Percentiles rank a stretch among this genome's conserved stretches.
These are phyloP conservation scores for Halcyon malimbica DNA, from an alignment of 2,113 vertebrate species.

Conservation along the genomic window DNA sequence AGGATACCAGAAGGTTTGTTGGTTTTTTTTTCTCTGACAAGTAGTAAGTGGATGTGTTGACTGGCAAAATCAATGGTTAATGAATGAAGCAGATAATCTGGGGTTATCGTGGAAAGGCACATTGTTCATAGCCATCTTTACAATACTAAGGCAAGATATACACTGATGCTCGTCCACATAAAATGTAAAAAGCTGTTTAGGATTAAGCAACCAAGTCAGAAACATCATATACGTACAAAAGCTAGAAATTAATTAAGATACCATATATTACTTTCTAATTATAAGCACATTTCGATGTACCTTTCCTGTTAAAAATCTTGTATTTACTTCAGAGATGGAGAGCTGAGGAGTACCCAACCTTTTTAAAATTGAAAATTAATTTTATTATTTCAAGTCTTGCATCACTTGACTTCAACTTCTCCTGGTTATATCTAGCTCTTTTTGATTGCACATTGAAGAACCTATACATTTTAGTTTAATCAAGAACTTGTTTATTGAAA, in stretches of 20 bases:
- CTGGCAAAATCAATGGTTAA: background rate
- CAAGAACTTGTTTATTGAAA: constrained; percentile 7
- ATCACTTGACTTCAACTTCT: background rate
- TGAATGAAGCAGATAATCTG: background rate
- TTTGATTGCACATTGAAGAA: background rate
- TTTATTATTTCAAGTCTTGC: background rate
- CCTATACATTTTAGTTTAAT: background rate
- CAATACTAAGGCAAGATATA: background rate
- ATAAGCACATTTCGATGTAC: background rate
- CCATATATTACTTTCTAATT: background rate
- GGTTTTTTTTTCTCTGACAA: background rate
- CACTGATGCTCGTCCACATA: background rate
- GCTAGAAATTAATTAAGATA: background rate
- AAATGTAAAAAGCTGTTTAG: background rate
- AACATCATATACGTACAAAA: background rate
- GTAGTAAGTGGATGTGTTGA: background rate
- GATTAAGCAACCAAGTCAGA: background rate
- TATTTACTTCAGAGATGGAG: background rate
- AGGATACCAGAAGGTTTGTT: background rate
- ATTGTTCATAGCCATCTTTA: background rate
- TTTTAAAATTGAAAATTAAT: background rate
- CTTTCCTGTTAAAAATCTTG: background rate
- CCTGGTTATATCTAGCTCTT: background rate
- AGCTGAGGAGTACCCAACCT: background rate
- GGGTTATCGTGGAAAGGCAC: background rate